Percentiles rank a stretch among this genome's conserved stretches.
phyloP scores from a whole-genome alignment of 2,113 vertebrate genomes.

The Scomber scombrus region DNA sequence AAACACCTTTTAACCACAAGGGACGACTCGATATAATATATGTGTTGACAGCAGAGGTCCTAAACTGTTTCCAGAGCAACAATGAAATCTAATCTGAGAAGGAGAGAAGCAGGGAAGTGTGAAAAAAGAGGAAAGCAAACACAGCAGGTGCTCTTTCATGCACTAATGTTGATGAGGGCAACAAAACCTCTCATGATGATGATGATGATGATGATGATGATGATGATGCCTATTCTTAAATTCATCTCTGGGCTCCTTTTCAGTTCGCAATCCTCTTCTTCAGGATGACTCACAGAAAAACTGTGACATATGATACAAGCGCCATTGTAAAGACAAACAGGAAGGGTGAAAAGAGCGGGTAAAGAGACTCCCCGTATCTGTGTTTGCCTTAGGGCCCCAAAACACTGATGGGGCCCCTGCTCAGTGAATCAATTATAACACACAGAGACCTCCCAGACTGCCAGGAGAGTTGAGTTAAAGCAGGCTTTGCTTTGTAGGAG shows the following conservation, averaged over 20 bases:
- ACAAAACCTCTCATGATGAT: background rate
- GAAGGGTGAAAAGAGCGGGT: background rate
- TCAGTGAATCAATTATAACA: slow-evolving; percentile 44
- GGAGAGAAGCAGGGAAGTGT: no score
- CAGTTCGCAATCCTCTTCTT: background rate
- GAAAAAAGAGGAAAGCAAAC: no score
- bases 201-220: background rate
- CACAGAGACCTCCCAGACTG: slow-evolving; percentile 18
- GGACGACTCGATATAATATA: no score
- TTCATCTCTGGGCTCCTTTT: no score
- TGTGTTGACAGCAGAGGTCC: no score
- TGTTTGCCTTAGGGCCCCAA: slow-evolving; percentile 11
- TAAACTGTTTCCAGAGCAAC: no score
- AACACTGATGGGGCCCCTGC: background rate
- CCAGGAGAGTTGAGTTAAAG: background rate
- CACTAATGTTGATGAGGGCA: background rate
- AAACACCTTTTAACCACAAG: no score
- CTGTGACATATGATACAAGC: background rate
- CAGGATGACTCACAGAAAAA: slow-evolving; percentile 3
- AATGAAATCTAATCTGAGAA: no score
- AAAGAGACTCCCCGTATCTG: background rate
- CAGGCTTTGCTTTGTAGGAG: slow-evolving; percentile 19
- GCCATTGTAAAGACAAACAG: background rate
- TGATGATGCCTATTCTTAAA: background rate
- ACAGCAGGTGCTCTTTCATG: background rate